Percentiles rank a stretch among this genome's conserved stretches.
These are phyloP conservation scores for Aphis craccivora DNA, from an alignment of 1,140 invertebrate genomes.

Conservation along the genomic window DNA sequence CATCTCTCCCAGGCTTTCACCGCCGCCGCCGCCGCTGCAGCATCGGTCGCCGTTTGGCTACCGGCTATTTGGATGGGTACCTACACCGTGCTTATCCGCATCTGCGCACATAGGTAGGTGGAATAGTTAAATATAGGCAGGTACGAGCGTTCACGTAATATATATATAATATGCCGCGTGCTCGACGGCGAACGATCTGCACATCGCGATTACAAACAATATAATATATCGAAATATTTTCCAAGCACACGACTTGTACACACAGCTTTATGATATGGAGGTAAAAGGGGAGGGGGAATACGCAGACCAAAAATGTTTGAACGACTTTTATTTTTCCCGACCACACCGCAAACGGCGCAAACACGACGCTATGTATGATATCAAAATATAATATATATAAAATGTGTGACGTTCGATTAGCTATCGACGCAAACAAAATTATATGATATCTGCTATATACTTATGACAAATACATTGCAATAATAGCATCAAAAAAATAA, in stretches of 20 bases:
- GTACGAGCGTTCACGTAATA: too few relatives aligned
- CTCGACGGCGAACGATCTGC: not conserved
- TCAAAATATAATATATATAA: not conserved
- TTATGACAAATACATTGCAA: too few relatives aligned
- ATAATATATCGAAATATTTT: not conserved
- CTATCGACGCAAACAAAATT: not conserved
- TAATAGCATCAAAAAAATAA: not conserved
- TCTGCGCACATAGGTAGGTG: not conserved
- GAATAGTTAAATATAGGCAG: not conserved
- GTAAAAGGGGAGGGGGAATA: too few relatives aligned
- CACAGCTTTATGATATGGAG: too few relatives aligned
- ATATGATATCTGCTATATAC: not conserved
- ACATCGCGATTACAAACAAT: not conserved
- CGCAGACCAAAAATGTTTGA: not conserved
- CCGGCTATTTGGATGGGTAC: not conserved
- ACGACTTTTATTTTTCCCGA: not conserved
- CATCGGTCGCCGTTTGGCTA: not conserved
- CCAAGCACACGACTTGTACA: not conserved
- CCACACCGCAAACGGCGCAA: too few relatives aligned
- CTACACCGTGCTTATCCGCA: not conserved
- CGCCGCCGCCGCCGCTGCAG: not conserved
- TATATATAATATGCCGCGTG: not conserved
- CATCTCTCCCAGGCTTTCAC: conserved; percentile 54
- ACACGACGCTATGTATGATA: too few relatives aligned
- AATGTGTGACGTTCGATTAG: not conserved